Evolutionary conservation across 2,113 vertebrate genomes (phyloP).

Genomic region (Chionodraco myersi): DNA sequence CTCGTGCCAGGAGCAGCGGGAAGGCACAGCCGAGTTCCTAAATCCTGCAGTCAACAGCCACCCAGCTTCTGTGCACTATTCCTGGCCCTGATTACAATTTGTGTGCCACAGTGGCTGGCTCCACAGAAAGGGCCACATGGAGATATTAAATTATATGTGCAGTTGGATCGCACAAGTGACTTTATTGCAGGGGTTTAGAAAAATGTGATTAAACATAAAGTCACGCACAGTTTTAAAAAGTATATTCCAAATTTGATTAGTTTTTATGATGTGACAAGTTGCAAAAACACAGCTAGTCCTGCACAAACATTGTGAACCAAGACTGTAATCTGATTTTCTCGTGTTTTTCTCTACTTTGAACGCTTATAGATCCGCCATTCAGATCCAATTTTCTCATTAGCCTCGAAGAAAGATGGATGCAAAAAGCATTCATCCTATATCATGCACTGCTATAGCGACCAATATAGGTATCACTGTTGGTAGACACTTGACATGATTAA

Average conservation of each 20-base stretch:
- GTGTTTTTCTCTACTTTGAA: conserved; percentile 46
- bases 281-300: conserved; percentile 12
- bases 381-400: conserved; percentile 69
- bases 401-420: conserved; percentile 55
- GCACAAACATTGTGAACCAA: conserved; percentile 9
- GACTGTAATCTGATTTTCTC: conserved; percentile 34
- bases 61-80: conserved; percentile 48
- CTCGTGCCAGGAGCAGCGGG: conserved; percentile 62
- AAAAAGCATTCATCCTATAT: conserved; percentile 28
- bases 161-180: conserved; percentile 19
- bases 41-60: conserved; percentile 70
- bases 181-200: conserved; percentile 19
- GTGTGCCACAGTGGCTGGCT: conserved; percentile 59
- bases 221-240: neutral
- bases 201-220: conserved; percentile 27
- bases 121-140: conserved; percentile 42
- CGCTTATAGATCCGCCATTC: conserved; percentile 56
- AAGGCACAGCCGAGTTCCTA: conserved; percentile 62
- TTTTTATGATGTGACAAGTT: conserved; percentile 9
- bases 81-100: conserved; percentile 69
- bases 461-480: conserved; percentile 56
- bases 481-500: conserved; percentile 65
- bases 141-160: conserved; percentile 61
- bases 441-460: conserved; percentile 28
- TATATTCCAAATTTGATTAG: conserved; percentile 1